Evolutionary conservation across 2,888 invertebrate species (phyloP).

Genomic region (Octonoba sinensis): DNA sequence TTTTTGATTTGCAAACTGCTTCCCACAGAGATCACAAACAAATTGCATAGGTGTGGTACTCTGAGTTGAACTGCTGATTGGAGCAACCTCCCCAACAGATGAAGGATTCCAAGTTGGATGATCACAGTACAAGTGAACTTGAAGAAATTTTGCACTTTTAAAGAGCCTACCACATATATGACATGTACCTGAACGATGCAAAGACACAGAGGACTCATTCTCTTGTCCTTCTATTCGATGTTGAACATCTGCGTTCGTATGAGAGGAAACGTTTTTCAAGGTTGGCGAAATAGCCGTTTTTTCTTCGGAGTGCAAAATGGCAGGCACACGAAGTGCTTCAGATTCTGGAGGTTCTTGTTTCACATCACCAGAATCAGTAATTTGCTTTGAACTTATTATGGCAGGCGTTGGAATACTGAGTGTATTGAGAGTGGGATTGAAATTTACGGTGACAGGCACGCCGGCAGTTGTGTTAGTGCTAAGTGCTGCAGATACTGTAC

Average conservation of each 20-base stretch:
- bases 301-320: slow-evolving; percentile 23
- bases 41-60: slow-evolving; percentile 12
- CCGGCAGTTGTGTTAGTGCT: slow-evolving; percentile 28
- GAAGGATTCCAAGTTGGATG: slow-evolving; percentile 65
- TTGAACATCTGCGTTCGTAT: slow-evolving; percentile 16
- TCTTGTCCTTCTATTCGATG: slow-evolving; percentile 31
- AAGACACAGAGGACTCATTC: slow-evolving; percentile 33
- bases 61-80: slow-evolving; percentile 43
- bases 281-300: slow-evolving; percentile 36
- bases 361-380: slow-evolving; percentile 28
- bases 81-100: slow-evolving; percentile 30
- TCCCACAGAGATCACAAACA: slow-evolving; percentile 67
- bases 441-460: slow-evolving; percentile 29
- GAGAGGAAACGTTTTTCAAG: slow-evolving; percentile 14
- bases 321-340: slow-evolving; percentile 21
- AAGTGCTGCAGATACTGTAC: slow-evolving; percentile 17
- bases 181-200: slow-evolving; percentile 67
- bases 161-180: slow-evolving; percentile 68
- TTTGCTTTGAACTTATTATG: slow-evolving; percentile 24
- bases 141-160: slow-evolving; percentile 68
- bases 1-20: slow-evolving; percentile 64
- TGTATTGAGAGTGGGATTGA: slow-evolving; percentile 20
- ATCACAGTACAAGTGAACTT: slow-evolving; percentile 68
- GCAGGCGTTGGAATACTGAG: slow-evolving; percentile 36
- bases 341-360: slow-evolving; percentile 41